Evolutionary conservation across 2,888 invertebrate species (phyloP).

Genomic region (Diachrysia chrysitis): DNA sequence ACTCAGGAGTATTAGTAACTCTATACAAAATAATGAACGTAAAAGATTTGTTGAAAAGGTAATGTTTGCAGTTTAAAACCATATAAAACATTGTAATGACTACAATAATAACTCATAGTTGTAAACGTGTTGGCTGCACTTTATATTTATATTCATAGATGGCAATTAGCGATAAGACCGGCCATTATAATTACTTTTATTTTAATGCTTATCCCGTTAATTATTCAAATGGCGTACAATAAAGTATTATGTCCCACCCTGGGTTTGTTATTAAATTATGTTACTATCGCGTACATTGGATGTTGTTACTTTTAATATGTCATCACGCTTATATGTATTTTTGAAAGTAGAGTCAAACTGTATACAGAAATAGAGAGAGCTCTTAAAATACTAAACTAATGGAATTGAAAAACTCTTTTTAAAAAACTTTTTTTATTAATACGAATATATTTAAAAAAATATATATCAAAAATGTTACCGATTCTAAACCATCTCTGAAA

Average conservation of each 20-base stretch:
- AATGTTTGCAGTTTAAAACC: neutral
- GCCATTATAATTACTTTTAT: constrained; percentile 8
- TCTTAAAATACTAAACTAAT: too few species aligned
- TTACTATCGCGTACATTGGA: neutral
- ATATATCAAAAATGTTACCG: too few species aligned
- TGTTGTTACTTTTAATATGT: neutral
- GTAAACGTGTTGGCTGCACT: constrained; percentile 1
- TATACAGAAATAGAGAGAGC: too few species aligned
- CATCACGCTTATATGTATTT: neutral
- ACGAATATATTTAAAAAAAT: too few species aligned
- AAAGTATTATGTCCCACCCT: neutral
- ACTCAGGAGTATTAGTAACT: too few species aligned
- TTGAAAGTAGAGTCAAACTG: neutral
- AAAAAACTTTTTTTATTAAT: too few species aligned
- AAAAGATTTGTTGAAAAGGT: too few species aligned
- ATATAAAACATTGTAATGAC: neutral
- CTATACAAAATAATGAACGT: neutral
- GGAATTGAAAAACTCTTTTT: too few species aligned
- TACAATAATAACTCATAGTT: constrained; percentile 5
- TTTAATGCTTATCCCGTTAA: constrained; percentile 4
- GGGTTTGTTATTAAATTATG: neutral
- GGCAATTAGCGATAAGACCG: constrained; percentile 3
- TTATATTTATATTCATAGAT: constrained; percentile 6
- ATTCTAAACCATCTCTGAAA: too few species aligned
- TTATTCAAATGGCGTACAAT: constrained; percentile 8